A percentile compares a stretch with the other conserved stretches of the same genome.
These are phyloP conservation scores for Zelleria hepariella DNA, from an alignment of 2,888 invertebrate genomes.

Conservation along the genomic window DNA sequence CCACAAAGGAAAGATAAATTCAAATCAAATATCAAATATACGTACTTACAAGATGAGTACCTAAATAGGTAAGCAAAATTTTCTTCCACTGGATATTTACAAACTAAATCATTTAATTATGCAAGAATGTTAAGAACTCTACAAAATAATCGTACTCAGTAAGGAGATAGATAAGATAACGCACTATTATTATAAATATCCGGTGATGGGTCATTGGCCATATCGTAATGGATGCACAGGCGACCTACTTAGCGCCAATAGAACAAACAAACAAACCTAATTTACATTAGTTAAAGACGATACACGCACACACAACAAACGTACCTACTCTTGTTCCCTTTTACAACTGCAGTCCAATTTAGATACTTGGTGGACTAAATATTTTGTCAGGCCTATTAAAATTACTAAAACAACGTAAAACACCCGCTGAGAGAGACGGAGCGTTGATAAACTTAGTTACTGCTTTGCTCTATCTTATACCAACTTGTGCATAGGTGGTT, in stretches of 20 bases:
- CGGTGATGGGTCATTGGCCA: constrained; percentile 12
- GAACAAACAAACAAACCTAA: constrained; percentile 7
- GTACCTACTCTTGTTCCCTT: neutral
- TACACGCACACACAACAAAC: neutral
- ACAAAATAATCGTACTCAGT: neutral
- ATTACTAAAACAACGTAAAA: too few relatives aligned
- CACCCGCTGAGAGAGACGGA: too few relatives aligned
- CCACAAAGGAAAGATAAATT: too few relatives aligned
- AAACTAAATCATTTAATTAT: too few relatives aligned
- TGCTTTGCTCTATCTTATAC: too few relatives aligned
- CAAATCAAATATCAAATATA: neutral
- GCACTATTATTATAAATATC: constrained; percentile 5
- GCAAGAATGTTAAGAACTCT: too few relatives aligned
- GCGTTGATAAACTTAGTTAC: too few relatives aligned
- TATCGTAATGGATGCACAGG: constrained; percentile 6
- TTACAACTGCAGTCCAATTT: neutral
- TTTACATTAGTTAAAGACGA: neutral
- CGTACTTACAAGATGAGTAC: too few relatives aligned
- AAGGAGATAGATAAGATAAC: neutral
- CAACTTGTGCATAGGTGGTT: too few relatives aligned
- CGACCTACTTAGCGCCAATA: constrained; percentile 5
- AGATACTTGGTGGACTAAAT: neutral
- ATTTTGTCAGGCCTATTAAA: neutral
- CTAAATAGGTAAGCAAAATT: too few relatives aligned
- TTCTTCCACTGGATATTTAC: too few relatives aligned